Evolutionary conservation across 1,140 invertebrate species (phyloP), one percentile per base, ranked within the genome.

Genomic region (Pogonognathellus flavescens): DNA sequence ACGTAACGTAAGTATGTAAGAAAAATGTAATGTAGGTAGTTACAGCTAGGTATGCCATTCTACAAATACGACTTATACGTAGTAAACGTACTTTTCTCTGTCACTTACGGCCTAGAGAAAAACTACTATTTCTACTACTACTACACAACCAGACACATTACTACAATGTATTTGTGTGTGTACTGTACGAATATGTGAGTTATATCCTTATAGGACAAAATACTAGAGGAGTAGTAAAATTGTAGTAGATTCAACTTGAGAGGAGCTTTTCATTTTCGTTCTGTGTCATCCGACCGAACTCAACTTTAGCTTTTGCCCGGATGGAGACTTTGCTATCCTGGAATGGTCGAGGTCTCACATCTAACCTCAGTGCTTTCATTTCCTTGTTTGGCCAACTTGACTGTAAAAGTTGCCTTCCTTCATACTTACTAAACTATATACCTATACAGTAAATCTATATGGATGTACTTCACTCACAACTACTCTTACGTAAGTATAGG

Each of bases 201-300:
- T 18, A 9, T n/a, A 59, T 59, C 9, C 13, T 6, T 59, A 59
- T 14, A 14, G 55, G 10, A 41, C 31, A 41, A 66, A 13, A 11
- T 66, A 31, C 22, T 7, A 4, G 6, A 10, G 6, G 5, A 66
- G 22, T 25, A 31, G 11, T 66, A 66, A 25, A 76, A 16, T 76
- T n/a, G 49, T 57, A 57, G 53, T 57, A n/a, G 53, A 14, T 57
- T n/a, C 11, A n/a, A 57, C n/a, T 13, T 9, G n/a, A 13, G 11
- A 76, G 31, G 31, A 76, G 41, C 70, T 49, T 76, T 76, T 70
- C 66, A 13, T 70, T 70, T 76, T 76, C 70, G 22, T 66, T 66
- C 62, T 66, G 70, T 50, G 41, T 76, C 70, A 76, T 76, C 70
- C 70, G n/a, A 76, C 16, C 25, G 70, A 76, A 76, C 13, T 76